phyloP scores from a whole-genome alignment of 2,888 invertebrate species.

The Cremastinae sp. region DNA sequence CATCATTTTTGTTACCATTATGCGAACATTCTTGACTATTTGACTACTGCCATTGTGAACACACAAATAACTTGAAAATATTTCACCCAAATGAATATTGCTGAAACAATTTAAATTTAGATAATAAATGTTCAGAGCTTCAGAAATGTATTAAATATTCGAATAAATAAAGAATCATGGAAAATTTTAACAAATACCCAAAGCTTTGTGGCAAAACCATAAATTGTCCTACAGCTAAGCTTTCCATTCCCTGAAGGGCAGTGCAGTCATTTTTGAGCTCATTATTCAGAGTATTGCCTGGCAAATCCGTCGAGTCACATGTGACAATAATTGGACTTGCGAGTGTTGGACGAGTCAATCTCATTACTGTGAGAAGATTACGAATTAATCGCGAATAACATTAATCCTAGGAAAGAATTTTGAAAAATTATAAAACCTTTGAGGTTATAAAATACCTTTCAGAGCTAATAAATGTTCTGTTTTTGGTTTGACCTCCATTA shows the following conservation, averaged over 20 bases:
- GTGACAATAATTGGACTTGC: constrained; percentile 91
- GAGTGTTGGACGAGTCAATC: constrained; percentile 94
- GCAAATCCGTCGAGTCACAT: constrained; percentile 92
- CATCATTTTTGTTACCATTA: constrained; percentile 83
- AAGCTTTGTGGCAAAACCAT: constrained; percentile 97
- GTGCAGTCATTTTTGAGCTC: constrained; percentile 91
- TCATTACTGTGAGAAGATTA: constrained; percentile 87
- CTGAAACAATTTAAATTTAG: constrained; percentile 77
- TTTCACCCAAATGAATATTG: constrained; percentile 98
- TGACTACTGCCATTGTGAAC: constrained; percentile 97
- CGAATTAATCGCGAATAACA: not conserved
- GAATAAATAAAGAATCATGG: constrained; percentile 51
- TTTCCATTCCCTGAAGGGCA: constrained; percentile 90
- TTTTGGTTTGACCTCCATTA: constrained; percentile 84
- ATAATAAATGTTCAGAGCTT: not conserved
- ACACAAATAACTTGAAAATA: constrained; percentile 98
- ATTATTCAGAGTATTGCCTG: constrained; percentile 89
- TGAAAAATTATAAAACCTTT: not conserved
- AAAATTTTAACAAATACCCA: too few relatives aligned
- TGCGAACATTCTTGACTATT: constrained; percentile 89
- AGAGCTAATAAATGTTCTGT: constrained; percentile 84
- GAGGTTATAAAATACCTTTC: constrained; percentile 80
- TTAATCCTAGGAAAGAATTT: not conserved
- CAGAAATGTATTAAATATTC: not conserved
- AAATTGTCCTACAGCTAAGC: constrained; percentile 92